A percentile compares a stretch with the other conserved stretches of the same genome.
phyloP scores from a whole-genome alignment of 2,888 invertebrate genomes.

The Thalpophila matura region DNA sequence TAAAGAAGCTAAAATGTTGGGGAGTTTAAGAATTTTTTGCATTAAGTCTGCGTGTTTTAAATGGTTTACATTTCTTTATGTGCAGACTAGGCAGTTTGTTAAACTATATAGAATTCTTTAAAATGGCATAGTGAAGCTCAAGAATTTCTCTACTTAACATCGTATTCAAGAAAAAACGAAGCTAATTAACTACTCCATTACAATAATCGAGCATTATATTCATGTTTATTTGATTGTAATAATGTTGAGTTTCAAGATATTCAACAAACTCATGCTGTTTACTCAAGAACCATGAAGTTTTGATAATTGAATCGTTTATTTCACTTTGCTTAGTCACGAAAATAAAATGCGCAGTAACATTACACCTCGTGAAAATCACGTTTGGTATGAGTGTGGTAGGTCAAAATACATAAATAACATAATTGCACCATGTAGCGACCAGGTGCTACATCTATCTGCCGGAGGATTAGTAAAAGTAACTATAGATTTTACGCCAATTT shows the following conservation, averaged over 20 bases:
- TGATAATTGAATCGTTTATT: conserved; percentile 38
- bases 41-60: conserved; percentile 23
- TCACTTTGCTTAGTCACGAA: conserved; percentile 29
- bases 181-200: conserved; percentile 34
- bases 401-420: conserved; percentile 15
- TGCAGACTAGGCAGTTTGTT: background rate
- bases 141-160: conserved; percentile 17
- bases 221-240: conserved; percentile 26
- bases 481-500: conserved; percentile 30
- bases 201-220: conserved; percentile 25
- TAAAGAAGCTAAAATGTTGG: conserved; percentile 30
- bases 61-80: conserved; percentile 28
- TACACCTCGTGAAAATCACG: conserved; percentile 13
- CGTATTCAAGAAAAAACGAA: conserved; percentile 3
- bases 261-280: conserved; percentile 24
- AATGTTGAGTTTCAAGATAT: conserved; percentile 29
- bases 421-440: conserved; percentile 13
- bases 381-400: conserved; percentile 12
- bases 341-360: conserved; percentile 30
- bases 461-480: background rate
- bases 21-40: conserved; percentile 21
- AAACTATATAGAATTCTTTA: conserved; percentile 3
- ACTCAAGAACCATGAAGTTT: conserved; percentile 35
- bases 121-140: background rate
- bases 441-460: background rate